A percentile compares a stretch with the other conserved stretches of the same genome.
phyloP scores from a whole-genome alignment of 2,888 invertebrate genomes.

The Frankliniella intonsa region DNA sequence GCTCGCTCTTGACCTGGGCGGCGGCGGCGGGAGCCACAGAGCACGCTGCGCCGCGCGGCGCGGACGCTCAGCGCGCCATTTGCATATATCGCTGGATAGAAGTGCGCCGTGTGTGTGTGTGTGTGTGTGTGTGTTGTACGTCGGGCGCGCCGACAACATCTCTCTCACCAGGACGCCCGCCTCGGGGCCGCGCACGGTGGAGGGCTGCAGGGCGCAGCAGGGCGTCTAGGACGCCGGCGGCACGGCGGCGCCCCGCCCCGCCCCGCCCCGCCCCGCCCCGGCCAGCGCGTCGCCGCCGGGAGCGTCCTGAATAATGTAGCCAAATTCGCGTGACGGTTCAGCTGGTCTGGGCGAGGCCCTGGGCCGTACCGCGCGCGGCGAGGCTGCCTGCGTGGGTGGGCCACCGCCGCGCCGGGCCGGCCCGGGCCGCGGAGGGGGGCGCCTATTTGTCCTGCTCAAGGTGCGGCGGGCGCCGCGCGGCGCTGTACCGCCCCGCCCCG shows the following conservation, averaged over 20 bases:
- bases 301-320: conserved; percentile 17
- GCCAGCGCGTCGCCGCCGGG: neutral
- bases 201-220: no score
- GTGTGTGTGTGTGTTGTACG: no score
- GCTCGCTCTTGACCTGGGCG: conserved; percentile 18
- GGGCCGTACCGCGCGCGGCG: neutral
- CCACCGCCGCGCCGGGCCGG: neutral
- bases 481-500: no score
- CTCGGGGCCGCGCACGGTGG: no score
- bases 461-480: no score
- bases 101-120: no score
- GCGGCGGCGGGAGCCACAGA: neutral
- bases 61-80: neutral
- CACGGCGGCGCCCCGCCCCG: no score
- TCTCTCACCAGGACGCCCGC: no score
- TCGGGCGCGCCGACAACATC: no score
- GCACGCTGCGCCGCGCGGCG: neutral
- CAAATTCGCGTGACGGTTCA: conserved; percentile 16
- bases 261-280: neutral
- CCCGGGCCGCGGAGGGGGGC: neutral
- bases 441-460: neutral
- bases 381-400: neutral
- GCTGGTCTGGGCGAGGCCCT: neutral
- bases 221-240: no score
- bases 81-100: neutral